phyloP scores from a whole-genome alignment of 2,113 vertebrate genomes.

The Oreochromis tanganicae region DNA sequence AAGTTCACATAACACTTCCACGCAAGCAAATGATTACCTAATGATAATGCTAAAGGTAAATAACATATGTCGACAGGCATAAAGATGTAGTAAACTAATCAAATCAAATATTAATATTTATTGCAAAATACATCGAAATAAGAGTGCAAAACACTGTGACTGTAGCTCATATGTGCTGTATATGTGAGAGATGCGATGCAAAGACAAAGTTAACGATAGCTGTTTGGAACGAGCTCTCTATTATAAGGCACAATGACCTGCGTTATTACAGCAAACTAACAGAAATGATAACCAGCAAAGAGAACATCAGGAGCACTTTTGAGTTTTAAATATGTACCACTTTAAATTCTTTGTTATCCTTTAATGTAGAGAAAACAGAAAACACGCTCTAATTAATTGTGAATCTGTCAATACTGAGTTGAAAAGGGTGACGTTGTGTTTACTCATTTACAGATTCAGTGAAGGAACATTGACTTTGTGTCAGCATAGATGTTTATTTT shows the following conservation, averaged over 20 bases:
- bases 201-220: neutral
- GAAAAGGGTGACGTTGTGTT: slow-evolving; percentile 13
- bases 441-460: slow-evolving; percentile 50
- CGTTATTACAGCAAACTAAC: neutral
- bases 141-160: neutral
- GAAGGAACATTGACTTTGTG: slow-evolving; percentile 49
- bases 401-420: slow-evolving; percentile 30
- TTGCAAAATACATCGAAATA: neutral
- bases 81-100: neutral
- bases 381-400: slow-evolving; percentile 47
- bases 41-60: neutral
- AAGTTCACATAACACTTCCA: neutral
- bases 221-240: neutral
- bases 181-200: neutral
- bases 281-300: neutral
- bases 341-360: neutral
- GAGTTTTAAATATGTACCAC: neutral
- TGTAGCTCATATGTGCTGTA: neutral
- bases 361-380: neutral
- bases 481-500: slow-evolving; percentile 51
- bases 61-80: neutral
- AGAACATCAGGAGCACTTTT: neutral
- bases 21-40: neutral
- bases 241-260: neutral
- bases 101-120: neutral